These are phyloP conservation scores for Vanessa atalanta DNA, from an alignment of 1,140 invertebrate genomes.

Conservation along the genomic window DNA sequence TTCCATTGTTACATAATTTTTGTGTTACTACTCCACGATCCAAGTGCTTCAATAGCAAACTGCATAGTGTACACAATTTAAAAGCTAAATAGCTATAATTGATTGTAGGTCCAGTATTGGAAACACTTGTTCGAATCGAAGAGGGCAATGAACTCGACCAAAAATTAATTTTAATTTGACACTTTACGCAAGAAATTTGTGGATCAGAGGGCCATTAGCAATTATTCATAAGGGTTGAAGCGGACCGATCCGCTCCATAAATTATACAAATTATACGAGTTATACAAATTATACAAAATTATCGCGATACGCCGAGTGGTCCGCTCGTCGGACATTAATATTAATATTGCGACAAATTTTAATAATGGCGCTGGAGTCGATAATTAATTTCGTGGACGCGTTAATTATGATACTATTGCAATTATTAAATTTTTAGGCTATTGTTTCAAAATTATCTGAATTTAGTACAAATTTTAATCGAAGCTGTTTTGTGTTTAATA, in stretches of 20 bases:
- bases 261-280: slow-evolving; percentile 30
- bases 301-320: slow-evolving; percentile 22
- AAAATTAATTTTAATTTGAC: slow-evolving; percentile 22
- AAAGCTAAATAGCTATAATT: not conserved
- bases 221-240: slow-evolving; percentile 33
- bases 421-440: slow-evolving; percentile 11
- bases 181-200: slow-evolving; percentile 18
- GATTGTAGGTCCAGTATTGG: not conserved
- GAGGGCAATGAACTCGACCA: slow-evolving; percentile 5
- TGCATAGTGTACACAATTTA: not conserved
- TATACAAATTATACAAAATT: slow-evolving; percentile 27
- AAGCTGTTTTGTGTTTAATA: too few relatives aligned
- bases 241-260: slow-evolving; percentile 31
- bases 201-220: slow-evolving; percentile 26
- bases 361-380: slow-evolving; percentile 21
- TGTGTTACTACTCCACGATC: too few relatives aligned
- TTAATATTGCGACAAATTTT: slow-evolving; percentile 32
- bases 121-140: not conserved
- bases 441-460: not conserved
- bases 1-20: too few relatives aligned
- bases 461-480: not conserved
- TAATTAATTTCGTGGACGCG: slow-evolving; percentile 23
- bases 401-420: slow-evolving; percentile 29
- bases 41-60: too few relatives aligned
- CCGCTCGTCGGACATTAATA: slow-evolving; percentile 26